phyloP scores from a whole-genome alignment of 2,797 vertebrate genomes.

The Anas acuta region DNA sequence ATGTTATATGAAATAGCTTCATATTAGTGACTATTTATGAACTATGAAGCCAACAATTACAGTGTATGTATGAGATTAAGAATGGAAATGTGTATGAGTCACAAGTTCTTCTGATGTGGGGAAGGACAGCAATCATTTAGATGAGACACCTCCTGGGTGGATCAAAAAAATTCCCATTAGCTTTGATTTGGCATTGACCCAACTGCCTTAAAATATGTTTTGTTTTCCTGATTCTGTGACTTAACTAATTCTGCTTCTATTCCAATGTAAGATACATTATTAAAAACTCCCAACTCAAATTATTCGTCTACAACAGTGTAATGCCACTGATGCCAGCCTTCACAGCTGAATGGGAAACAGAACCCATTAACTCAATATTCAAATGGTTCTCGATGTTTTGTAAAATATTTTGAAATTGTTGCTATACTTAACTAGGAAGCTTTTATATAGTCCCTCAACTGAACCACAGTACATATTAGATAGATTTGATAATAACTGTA shows the following conservation, averaged over 20 bases:
- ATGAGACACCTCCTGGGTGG: neutral
- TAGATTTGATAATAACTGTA: neutral
- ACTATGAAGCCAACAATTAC: neutral
- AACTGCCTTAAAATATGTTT: neutral
- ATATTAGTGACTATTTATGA: neutral
- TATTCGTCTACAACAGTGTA: neutral
- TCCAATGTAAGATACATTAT: neutral
- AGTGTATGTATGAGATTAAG: constrained; percentile 5
- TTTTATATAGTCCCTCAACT: neutral
- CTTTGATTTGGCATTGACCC: neutral
- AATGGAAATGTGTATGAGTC: neutral
- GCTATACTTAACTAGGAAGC: neutral
- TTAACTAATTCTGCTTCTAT: constrained; percentile 1
- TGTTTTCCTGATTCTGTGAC: neutral
- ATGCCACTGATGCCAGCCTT: neutral
- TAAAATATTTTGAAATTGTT: neutral
- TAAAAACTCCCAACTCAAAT: neutral
- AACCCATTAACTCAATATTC: neutral
- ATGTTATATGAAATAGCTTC: neutral
- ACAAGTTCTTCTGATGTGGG: neutral
- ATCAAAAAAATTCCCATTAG: neutral
- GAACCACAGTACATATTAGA: neutral
- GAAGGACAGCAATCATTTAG: neutral
- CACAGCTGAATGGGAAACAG: neutral
- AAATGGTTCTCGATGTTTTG: neutral